Evolutionary conservation across 2,113 vertebrate genomes (phyloP).

Genomic region (Pseudorasbora parva): DNA sequence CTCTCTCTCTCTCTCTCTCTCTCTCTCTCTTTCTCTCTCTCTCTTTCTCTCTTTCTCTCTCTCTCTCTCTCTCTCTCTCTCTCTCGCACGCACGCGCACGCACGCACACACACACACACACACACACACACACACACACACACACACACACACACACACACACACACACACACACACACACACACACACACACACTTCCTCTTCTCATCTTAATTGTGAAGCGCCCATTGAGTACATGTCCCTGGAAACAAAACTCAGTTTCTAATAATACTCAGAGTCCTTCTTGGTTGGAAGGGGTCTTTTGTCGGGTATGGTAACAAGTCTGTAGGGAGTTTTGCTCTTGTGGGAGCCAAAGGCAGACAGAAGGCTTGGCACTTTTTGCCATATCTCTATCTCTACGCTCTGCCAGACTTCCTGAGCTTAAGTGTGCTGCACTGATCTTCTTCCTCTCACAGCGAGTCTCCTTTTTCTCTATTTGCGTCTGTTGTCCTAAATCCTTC

Average conservation of each 20-base stretch:
- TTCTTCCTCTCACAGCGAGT: slow-evolving; percentile 36
- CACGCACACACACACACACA: no score
- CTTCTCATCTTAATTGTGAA: background rate
- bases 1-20: no score
- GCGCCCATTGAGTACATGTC: slow-evolving; percentile 10
- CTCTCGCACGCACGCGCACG: no score
- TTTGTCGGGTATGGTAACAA: slow-evolving; percentile 42
- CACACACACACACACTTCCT: background rate
- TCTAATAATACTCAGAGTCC: slow-evolving; percentile 16
- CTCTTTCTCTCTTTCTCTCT: no score
- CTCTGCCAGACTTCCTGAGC: slow-evolving; percentile 39
- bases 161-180: background rate
- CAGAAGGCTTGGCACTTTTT: slow-evolving; percentile 38
- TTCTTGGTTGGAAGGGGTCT: slow-evolving; percentile 32
- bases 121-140: no score
- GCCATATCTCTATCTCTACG: slow-evolving; percentile 24
- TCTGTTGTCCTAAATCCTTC: slow-evolving; percentile 35
- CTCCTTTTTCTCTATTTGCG: slow-evolving; percentile 45
- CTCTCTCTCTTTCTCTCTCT: no score
- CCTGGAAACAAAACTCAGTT: slow-evolving; percentile 32
- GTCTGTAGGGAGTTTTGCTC: slow-evolving; percentile 45
- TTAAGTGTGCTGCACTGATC: slow-evolving; percentile 40
- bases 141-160: no score
- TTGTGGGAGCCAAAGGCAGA: slow-evolving; percentile 37
- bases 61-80: no score